Percentiles rank a stretch among this genome's conserved stretches.
Conservation (phyloP, 1,140 invertebrate species). For the Caenorhabditis inopinata region DNA sequence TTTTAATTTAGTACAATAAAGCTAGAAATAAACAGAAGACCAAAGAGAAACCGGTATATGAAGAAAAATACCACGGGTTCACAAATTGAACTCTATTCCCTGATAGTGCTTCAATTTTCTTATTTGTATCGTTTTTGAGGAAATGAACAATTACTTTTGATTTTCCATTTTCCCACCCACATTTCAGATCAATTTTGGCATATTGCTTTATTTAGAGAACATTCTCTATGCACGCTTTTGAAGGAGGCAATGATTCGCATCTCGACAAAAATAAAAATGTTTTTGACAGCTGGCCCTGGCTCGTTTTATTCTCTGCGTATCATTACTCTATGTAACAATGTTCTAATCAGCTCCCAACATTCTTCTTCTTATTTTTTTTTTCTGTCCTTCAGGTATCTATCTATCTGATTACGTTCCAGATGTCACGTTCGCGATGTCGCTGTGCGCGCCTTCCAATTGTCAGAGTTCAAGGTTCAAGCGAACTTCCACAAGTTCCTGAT, state of each 20-base stretch:
- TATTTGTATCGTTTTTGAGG: no score
- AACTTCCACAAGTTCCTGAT: not conserved
- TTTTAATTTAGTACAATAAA: not conserved
- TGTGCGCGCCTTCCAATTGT: not conserved
- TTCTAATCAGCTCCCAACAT: not conserved
- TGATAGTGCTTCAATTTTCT: no score
- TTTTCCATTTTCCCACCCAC: no score
- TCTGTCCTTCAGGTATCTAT: not conserved
- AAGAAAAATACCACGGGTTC: not conserved
- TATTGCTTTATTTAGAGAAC: no score
- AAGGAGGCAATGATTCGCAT: not conserved
- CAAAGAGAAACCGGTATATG: not conserved
- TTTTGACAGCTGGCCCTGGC: not conserved
- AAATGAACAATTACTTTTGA: no score
- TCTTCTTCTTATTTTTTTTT: not conserved
- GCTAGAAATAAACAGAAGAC: not conserved
- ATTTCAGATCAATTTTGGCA: no score
- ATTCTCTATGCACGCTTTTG: no score
- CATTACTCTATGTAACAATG: not conserved
- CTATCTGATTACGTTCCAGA: not conserved
- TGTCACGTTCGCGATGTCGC: not conserved
- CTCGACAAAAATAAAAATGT: not conserved
- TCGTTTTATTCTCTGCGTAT: not conserved
- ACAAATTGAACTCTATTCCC: constrained; percentile 7
- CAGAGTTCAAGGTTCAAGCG: not conserved